Evolutionary conservation across 2,797 vertebrate genomes (phyloP), one percentile per base, ranked within the genome.

Genomic region (Poecilia wingei): DNA sequence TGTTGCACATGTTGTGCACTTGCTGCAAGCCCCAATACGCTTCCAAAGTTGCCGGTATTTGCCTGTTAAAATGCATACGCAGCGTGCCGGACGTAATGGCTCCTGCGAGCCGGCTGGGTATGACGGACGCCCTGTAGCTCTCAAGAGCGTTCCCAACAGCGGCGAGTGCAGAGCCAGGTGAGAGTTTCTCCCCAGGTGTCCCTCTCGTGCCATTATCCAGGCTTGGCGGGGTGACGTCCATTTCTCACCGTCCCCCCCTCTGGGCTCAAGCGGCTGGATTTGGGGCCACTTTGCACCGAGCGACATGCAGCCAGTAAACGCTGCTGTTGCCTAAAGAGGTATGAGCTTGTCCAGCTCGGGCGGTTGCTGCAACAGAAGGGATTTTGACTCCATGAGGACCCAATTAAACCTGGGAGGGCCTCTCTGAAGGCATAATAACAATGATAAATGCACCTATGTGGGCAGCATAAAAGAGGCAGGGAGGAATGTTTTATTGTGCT

Each of bases 401-500:
- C 92, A 95, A 95, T 95, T 95, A 95, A 93, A 94, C 88, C 84
- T 90, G 90, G 87, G 91, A 92, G 93, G 91, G 89, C 91, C 87
- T 90, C 88, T 91, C 81, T 88, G 80, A 91, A 91, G 90, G 89
- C 89, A 90, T 91, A 93, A 93, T 93, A 94, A 92, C 87, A 87
- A 88, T 93, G 93, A 93, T 92, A 78, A 94, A 94, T 95, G 91
- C 85, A 90, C 88, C 89, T 93, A 90, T 81, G 87, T 77, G 79
- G 86, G 80, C 14, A 71, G 77, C 87, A 88, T 85, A 83, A 87
- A 86, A 86, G 81, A 83, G 77, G 83, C 83, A 75, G 84, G 74
- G 83, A 87, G 83, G 88, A 87, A 86, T 89, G 87, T 89, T 91
- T 92, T 92, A 91, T 89, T 93, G 88, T 89, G 86, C 86, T 57